Evolutionary conservation across 2,797 vertebrate species (phyloP), one percentile per base, ranked within the genome.

Genomic region (Pipistrellus pygmaeus): DNA sequence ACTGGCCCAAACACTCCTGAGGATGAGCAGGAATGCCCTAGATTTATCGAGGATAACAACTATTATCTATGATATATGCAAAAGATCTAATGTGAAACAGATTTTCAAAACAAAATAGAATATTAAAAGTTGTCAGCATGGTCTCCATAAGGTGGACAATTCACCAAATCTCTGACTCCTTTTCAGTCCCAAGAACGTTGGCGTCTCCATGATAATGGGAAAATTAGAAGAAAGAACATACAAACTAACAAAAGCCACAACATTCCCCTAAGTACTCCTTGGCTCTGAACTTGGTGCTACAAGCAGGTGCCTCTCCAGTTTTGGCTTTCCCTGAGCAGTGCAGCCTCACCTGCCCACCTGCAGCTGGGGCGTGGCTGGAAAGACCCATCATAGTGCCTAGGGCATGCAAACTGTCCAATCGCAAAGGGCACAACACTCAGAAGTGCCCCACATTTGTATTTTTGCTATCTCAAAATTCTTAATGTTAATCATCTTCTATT

Each of bases 21-120:
- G 13, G 68, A 91, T 18, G 14, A 15, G 27, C 62, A 76, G 38
- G 27, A 55, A 66, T 5, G 18, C 66, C 68, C 78, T 13, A 12
- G 75, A 44, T n/a, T 75, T 27, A 73, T 17, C 17, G 6, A 68
- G 46, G 57, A 88, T 11, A 66, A 53, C 14, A 30, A 71, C 20
- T 10, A 27, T 46, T 13, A 51, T 35, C 38, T 44, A 83, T 0
- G 17, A 38, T 21, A 46, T 21, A 82, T 38, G 35, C 12, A 72
- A 86, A 92, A 82, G 27, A 69, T 64, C 7, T 25, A n/a, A 53
- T 69, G 44, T 82, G 38, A 95, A 86, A 83, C 48, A 53, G 9
- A 77, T 57, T 84, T 90, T 94, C 44, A 55, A 48, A 80, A 78
- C 48, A 53, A 38, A 86, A 71, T 46, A 92, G 87, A 73, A 92